Percentiles rank a stretch among this genome's conserved stretches.
phyloP scores from a whole-genome alignment of 2,888 invertebrate genomes.

The Limnephilus marmoratus region DNA sequence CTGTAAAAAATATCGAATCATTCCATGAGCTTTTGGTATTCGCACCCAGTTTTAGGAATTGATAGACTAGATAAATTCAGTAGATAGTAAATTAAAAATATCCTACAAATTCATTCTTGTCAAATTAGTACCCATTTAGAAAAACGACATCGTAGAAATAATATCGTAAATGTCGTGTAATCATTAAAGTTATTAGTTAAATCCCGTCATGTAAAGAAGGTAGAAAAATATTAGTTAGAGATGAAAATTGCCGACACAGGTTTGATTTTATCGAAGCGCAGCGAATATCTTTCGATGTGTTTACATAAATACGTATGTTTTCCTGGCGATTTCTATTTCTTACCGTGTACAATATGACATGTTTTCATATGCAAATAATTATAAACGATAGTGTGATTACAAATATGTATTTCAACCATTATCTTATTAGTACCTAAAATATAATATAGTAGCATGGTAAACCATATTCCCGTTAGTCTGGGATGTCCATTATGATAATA shows the following conservation, averaged over 20 bases:
- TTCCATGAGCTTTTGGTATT: background rate
- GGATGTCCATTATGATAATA: background rate
- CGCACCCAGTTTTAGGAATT: background rate
- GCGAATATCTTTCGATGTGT: background rate
- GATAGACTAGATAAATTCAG: background rate
- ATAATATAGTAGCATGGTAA: background rate
- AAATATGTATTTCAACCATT: background rate
- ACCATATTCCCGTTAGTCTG: background rate
- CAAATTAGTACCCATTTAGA: background rate
- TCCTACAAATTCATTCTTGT: background rate
- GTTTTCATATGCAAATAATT: background rate
- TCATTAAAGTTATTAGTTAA: background rate
- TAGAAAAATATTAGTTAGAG: background rate
- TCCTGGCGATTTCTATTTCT: background rate
- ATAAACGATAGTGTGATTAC: background rate
- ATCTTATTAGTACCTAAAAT: background rate
- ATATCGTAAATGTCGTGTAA: no score
- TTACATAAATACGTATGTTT: background rate
- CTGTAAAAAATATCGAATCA: background rate
- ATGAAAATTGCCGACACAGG: background rate
- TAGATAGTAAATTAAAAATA: background rate
- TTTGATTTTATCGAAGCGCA: background rate
- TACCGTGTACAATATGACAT: no score
- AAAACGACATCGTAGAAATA: no score
- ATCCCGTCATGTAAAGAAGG: background rate